Conservation (phyloP, 1,140 invertebrate genomes). For the Trialeurodes vaporariorum region DNA sequence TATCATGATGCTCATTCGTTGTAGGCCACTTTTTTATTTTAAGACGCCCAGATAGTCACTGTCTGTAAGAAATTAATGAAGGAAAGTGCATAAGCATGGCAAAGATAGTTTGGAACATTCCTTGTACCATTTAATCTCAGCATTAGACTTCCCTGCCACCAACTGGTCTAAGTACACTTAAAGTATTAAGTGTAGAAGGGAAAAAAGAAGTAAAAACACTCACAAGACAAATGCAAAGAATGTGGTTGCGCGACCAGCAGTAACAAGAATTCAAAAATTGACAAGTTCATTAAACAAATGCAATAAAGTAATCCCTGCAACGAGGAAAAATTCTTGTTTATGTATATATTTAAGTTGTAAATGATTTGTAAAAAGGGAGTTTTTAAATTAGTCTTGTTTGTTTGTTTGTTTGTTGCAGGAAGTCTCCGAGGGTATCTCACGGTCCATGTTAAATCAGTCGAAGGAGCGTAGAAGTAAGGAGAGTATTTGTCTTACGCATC, state of each 20-base stretch:
- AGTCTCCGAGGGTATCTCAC: too few species aligned
- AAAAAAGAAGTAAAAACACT: background rate
- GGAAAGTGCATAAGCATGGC: background rate
- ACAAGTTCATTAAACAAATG: conserved; percentile 1
- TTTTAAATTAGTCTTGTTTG: too few species aligned
- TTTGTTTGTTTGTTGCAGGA: too few species aligned
- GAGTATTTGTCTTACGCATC: too few species aligned
- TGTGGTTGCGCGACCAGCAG: background rate
- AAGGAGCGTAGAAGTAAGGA: too few species aligned
- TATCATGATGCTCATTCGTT: background rate
- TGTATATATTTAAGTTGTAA: too few species aligned
- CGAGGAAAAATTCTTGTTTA: too few species aligned
- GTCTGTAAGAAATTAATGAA: background rate
- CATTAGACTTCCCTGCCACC: background rate
- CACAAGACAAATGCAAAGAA: background rate
- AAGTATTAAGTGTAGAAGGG: background rate
- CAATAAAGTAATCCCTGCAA: background rate
- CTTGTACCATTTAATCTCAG: background rate
- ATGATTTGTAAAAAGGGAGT: too few species aligned
- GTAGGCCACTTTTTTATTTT: background rate
- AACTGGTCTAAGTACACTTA: background rate
- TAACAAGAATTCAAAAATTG: background rate
- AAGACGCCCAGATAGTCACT: background rate
- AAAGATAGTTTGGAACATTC: background rate
- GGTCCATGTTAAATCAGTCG: too few species aligned